These are phyloP conservation scores for Tuta absoluta DNA, from an alignment of 2,888 invertebrate genomes.

Conservation along the genomic window DNA sequence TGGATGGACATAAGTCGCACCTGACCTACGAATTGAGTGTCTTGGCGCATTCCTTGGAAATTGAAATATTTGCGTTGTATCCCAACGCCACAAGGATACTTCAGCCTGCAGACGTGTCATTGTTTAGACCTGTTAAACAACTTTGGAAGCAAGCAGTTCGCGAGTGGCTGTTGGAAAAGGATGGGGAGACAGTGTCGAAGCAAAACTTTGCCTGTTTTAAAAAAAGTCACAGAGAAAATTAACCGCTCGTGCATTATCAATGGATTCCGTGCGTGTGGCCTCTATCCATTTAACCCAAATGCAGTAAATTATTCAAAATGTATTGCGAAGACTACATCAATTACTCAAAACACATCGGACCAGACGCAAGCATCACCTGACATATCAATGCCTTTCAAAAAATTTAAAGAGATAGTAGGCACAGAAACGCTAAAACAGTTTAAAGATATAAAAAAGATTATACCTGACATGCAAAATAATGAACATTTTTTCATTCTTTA, in stretches of 20 bases:
- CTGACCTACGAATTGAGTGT: slow-evolving; percentile 30
- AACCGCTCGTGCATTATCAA: slow-evolving; percentile 15
- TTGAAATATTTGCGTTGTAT: slow-evolving; percentile 31
- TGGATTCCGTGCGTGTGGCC: slow-evolving; percentile 26
- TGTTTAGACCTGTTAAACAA: slow-evolving; percentile 30
- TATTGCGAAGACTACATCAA: background rate
- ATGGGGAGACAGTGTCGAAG: slow-evolving; percentile 10
- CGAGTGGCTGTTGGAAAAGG: slow-evolving; percentile 18
- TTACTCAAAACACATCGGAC: background rate
- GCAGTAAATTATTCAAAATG: slow-evolving; percentile 28
- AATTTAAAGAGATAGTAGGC: slow-evolving; percentile 2
- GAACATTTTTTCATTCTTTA: slow-evolving; percentile 23
- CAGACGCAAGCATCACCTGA: background rate
- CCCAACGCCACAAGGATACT: slow-evolving; percentile 33
- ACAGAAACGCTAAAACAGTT: slow-evolving; percentile 22
- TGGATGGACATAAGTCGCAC: slow-evolving; percentile 38
- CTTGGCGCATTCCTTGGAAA: slow-evolving; percentile 26
- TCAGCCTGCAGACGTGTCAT: slow-evolving; percentile 30
- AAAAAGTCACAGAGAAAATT: slow-evolving; percentile 10
- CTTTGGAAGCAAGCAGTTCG: slow-evolving; percentile 25
- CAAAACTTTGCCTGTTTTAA: slow-evolving; percentile 25
- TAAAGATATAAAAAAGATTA: slow-evolving; percentile 22
- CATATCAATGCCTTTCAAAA: background rate
- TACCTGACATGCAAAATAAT: slow-evolving; percentile 23
- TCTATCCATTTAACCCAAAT: slow-evolving; percentile 22